These are phyloP conservation scores for Ganaspis brasiliensis DNA, from an alignment of 2,888 invertebrate genomes.

Conservation along the genomic window DNA sequence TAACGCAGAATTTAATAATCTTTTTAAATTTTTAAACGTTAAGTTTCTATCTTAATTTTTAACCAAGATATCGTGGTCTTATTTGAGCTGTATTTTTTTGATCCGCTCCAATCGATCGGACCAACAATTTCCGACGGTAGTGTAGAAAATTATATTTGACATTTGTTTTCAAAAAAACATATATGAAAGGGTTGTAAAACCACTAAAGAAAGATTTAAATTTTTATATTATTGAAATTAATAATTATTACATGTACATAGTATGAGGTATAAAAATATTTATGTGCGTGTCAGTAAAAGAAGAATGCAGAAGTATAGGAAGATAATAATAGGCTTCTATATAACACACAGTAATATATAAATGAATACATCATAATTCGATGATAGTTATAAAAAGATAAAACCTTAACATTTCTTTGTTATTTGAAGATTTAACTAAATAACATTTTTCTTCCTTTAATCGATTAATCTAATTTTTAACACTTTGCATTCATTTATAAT, in stretches of 20 bases:
- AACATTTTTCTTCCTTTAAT: not conserved
- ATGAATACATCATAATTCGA: slow-evolving; percentile 14
- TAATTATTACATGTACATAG: slow-evolving; percentile 7
- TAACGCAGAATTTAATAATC: no score
- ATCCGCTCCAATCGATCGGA: no score
- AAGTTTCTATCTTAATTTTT: no score
- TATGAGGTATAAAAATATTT: slow-evolving; percentile 34
- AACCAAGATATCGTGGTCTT: no score
- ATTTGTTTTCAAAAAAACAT: no score
- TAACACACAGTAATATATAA: slow-evolving; percentile 6
- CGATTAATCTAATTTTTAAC: not conserved
- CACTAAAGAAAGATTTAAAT: not conserved
- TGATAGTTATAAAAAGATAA: slow-evolving; percentile 9
- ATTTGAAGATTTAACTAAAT: not conserved
- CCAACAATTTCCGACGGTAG: no score
- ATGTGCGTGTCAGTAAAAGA: slow-evolving; percentile 5
- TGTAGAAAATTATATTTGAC: no score
- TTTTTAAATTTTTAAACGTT: no score
- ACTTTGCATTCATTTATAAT: no score
- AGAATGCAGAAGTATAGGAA: slow-evolving; percentile 28
- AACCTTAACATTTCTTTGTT: not conserved
- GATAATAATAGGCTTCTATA: not conserved
- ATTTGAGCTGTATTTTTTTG: no score
- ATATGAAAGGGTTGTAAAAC: no score
- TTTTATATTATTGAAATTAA: slow-evolving; percentile 31